Base-by-base conservation (phyloP, 2,888 invertebrate genomes). In the Microctonus aethiopoides region DNA sequence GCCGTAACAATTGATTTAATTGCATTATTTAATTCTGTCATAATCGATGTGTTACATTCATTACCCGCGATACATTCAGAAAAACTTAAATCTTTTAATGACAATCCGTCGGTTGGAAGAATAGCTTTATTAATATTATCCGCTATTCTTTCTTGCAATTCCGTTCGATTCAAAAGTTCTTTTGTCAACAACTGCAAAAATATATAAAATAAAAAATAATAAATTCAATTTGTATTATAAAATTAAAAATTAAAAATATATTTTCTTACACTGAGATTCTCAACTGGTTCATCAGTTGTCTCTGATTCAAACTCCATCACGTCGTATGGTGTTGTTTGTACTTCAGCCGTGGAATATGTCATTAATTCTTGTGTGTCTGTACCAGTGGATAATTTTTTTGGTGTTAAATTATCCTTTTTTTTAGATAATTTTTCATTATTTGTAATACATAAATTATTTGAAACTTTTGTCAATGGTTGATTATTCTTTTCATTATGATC, bases 101-200 rank as follows among this genome's bases (percentile, higher is more conserved):
- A 78, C 13, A 71, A 56, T n/a, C 39, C 46, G 39, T 83, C 83
- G 11, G 79, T 72, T 39, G 85, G 83, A 61, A 82, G 79, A 65
- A 84, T 82, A 22, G 87, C 85, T 78, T 84, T 88, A 74, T 89
- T 90, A 63, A 90, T 90, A 76, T 88, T 89, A 70, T 89, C 87
- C 22, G 89, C 89, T 61, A 90, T 86, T 77, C 88, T 87, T 76
- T 89, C 87, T 76, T 89, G 89, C 56, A 90, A 81, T 84, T 91
- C 88, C 11, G 83, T 86, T 74, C 88, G 87, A 75, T 88, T 87
- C 62, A 89, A 77, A 7, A 90, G 79, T 65, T 88, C 87, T 78
- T 88, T 87, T 20, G 87, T 86, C 64, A 89, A 77, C 46, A 87
- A 81, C 88, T 88, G 72, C 68, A 80, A 76, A 67, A 63, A 32